A percentile compares a stretch with the other conserved stretches of the same genome.
Evolutionary conservation across 2,113 vertebrate species (phyloP).

Genomic region (Henicopernis longicauda): DNA sequence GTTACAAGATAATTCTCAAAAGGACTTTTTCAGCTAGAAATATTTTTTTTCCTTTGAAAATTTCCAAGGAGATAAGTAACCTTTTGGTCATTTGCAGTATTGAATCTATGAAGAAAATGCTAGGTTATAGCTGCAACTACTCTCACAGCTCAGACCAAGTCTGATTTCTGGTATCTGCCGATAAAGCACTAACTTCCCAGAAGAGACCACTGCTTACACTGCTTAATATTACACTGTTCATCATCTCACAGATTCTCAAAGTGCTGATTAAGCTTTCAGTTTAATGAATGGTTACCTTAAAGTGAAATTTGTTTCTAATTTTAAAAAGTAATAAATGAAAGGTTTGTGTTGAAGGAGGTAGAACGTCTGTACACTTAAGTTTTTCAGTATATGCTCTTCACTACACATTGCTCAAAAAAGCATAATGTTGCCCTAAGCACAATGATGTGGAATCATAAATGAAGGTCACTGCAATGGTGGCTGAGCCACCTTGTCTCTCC

Average conservation of each 20-base stretch:
- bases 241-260: neutral
- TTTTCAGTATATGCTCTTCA: neutral
- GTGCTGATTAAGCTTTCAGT: neutral
- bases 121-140: neutral
- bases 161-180: neutral
- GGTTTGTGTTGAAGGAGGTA: neutral
- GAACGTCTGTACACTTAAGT: rapidly evolving
- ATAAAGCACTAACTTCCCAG: neutral
- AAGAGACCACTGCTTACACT: neutral
- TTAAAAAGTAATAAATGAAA: neutral
- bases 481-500: neutral
- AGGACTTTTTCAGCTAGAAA: neutral
- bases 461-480: neutral
- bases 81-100: neutral
- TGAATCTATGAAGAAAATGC: neutral
- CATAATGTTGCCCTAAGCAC: neutral
- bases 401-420: neutral
- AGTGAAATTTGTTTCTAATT: neutral
- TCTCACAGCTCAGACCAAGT: neutral
- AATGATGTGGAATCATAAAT: neutral
- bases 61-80: neutral
- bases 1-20: neutral
- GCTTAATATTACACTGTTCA: neutral
- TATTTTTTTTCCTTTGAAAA: neutral
- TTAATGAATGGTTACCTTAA: neutral